These are phyloP conservation scores for Danionella dracula DNA, from an alignment of 2,797 vertebrate species.

Conservation along the genomic window DNA sequence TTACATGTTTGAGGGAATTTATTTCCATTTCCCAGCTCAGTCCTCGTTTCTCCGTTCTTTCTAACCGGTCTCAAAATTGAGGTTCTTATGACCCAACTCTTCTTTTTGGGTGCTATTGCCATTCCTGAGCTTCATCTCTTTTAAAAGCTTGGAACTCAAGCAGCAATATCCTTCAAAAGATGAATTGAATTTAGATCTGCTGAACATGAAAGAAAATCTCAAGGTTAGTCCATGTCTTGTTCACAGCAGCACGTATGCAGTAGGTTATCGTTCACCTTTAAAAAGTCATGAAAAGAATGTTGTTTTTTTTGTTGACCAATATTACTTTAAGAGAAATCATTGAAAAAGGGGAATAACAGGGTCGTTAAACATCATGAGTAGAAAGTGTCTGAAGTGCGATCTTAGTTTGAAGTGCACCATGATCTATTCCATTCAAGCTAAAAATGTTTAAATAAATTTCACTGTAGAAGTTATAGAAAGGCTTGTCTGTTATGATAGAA, in stretches of 20 bases:
- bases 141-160: constrained; percentile 10
- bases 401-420: not conserved
- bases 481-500: no score
- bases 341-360: not conserved
- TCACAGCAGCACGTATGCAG: not conserved
- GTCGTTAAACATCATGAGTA: not conserved
- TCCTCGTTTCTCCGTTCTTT: constrained; percentile 16
- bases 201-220: not conserved
- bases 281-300: not conserved
- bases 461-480: no score
- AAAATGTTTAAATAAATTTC: no score
- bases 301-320: not conserved
- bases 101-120: constrained; percentile 14
- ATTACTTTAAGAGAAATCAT: not conserved
- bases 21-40: constrained; percentile 15
- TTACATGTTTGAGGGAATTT: constrained; percentile 24
- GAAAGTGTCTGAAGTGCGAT: not conserved
- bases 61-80: no score
- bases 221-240: not conserved
- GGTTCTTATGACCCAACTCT: constrained; percentile 8
- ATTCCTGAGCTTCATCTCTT: constrained; percentile 18
- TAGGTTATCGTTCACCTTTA: not conserved
- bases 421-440: no score
- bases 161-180: constrained; percentile 19
- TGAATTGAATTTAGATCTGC: constrained; percentile 16